phyloP scores from a whole-genome alignment of 2,888 invertebrate genomes.

The Cecidostiba fungosa region DNA sequence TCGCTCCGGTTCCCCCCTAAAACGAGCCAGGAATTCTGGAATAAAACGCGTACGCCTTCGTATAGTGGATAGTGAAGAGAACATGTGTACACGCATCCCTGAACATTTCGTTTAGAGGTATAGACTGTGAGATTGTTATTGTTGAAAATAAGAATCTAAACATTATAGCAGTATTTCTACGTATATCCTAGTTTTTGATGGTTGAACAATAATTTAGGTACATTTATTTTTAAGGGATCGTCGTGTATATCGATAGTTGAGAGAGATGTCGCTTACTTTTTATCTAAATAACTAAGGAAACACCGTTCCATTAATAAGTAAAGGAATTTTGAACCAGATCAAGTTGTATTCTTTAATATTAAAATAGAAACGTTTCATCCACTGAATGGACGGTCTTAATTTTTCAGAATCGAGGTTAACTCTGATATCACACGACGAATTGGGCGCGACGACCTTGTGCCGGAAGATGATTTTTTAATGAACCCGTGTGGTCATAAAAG shows the following conservation, averaged over 20 bases:
- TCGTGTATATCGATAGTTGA: no score
- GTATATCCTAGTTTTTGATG: no score
- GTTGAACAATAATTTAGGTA: no score
- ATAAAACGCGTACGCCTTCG: background rate
- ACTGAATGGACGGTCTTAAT: background rate
- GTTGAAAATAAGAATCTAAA: no score
- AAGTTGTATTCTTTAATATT: background rate
- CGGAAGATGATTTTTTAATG: slow-evolving; percentile 36
- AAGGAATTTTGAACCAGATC: background rate
- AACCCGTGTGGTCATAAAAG: background rate
- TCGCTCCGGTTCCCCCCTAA: background rate
- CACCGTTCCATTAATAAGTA: background rate
- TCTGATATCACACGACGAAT: background rate
- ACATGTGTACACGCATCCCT: background rate
- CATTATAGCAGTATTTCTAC: background rate
- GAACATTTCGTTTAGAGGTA: background rate
- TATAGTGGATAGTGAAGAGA: background rate
- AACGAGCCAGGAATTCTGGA: slow-evolving; percentile 37
- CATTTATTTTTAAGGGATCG: no score
- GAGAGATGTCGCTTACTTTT: background rate
- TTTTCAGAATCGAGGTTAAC: slow-evolving; percentile 1
- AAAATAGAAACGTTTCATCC: background rate
- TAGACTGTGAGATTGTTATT: background rate
- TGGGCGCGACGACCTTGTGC: background rate
- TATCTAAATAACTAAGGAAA: background rate